Evolutionary conservation across 2,113 vertebrate genomes (phyloP).

Genomic region (Solenodon paradoxus): DNA sequence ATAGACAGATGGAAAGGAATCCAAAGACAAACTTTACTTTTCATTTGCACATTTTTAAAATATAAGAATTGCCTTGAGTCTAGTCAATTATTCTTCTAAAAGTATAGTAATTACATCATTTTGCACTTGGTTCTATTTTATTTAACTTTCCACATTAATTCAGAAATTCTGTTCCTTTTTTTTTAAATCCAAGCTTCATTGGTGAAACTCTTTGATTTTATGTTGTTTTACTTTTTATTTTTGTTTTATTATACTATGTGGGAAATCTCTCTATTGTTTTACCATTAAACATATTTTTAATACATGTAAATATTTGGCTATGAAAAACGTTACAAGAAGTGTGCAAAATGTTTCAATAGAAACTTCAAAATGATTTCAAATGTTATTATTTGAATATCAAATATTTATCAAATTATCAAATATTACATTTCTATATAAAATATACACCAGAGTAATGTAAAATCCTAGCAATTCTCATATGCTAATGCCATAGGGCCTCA

Average conservation of each 20-base stretch:
- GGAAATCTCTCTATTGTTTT: not conserved
- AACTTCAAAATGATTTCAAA: conserved; percentile 40
- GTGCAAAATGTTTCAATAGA: conserved; percentile 44
- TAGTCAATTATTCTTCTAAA: not conserved
- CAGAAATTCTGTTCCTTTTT: not conserved
- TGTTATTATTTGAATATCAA: conserved; percentile 28
- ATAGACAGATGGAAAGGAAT: not conserved
- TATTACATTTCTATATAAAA: conserved; percentile 10
- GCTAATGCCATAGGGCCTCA: conserved; percentile 1
- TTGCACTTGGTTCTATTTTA: not conserved
- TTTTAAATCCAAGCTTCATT: not conserved
- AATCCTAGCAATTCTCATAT: not conserved
- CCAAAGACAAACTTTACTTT: not conserved
- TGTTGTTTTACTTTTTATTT: not conserved
- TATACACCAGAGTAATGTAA: conserved; percentile 45
- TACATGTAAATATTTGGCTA: not conserved
- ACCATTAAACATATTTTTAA: conserved; percentile 5
- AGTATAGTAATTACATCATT: not conserved
- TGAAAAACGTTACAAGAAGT: conserved; percentile 11
- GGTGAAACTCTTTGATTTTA: not conserved
- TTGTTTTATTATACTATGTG: not conserved
- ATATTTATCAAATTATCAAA: too few relatives aligned
- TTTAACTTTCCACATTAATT: not conserved
- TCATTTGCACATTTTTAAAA: not conserved
- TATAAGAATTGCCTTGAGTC: not conserved